Percentiles rank a stretch among this genome's conserved stretches.
phyloP scores from a whole-genome alignment of 2,113 vertebrate genomes.

The Eretmochelys imbricata region DNA sequence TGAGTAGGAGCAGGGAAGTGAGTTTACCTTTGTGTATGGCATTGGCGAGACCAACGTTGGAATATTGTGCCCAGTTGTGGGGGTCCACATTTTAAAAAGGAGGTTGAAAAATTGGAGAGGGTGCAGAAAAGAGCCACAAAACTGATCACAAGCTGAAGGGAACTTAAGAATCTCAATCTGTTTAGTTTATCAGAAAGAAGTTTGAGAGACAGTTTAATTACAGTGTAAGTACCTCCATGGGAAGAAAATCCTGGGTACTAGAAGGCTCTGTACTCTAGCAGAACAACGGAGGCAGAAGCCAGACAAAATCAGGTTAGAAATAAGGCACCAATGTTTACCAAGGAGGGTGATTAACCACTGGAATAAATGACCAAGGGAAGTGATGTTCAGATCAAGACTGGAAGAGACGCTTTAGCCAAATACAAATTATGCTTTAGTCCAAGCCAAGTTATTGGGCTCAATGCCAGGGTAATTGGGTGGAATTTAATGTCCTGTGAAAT shows the following conservation, averaged over 20 bases:
- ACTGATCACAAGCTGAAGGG: not conserved
- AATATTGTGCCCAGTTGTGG: not conserved
- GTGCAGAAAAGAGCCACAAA: not conserved
- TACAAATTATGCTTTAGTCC: not conserved
- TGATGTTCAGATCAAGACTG: not conserved
- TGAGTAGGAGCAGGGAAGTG: not conserved
- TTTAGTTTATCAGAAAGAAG: not conserved
- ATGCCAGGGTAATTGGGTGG: not conserved
- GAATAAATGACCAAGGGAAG: not conserved
- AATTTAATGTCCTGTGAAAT: not conserved
- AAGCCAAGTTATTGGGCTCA: not conserved
- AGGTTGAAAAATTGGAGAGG: not conserved
- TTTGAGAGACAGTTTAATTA: not conserved
- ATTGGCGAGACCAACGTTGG: not conserved
- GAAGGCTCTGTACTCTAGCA: not conserved
- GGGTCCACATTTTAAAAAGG: not conserved
- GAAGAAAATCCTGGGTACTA: not conserved
- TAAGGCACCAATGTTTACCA: not conserved
- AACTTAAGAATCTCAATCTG: too few species aligned
- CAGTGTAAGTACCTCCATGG: not conserved
- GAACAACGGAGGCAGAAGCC: not conserved
- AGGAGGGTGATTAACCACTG: not conserved
- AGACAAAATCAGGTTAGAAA: not conserved
- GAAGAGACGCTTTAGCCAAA: not conserved
- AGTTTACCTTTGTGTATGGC: not conserved